Evolutionary conservation across 1,140 invertebrate genomes (phyloP), one percentile per base, ranked within the genome.

Genomic region (Microplitis demolitor): DNA sequence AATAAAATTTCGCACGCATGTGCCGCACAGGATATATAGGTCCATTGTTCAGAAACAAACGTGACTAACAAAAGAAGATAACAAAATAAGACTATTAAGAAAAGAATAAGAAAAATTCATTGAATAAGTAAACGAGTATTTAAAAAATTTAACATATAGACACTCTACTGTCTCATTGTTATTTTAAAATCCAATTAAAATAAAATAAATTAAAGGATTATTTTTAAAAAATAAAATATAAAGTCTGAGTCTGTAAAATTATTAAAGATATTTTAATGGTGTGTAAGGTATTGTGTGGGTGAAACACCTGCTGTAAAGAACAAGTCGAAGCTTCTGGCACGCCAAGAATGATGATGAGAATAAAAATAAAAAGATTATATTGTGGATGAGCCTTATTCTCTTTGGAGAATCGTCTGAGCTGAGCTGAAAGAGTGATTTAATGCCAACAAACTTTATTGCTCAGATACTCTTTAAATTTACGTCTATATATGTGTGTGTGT

Each of bases 1-100:
- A 84, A 84, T 84, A 83, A 79, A 78, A 84, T 84, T 84, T 84
- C 82, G 80, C 82, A 83, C 82, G 82, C 82, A 84, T 84, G 77
- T 84, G 82, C 80, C 80, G 76, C 81, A 82, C 76, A 45, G 11
- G 76, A 83, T 83, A 83, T 83, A 83, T 81, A 83, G 81, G 63
- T 69, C 77, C 81, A 82, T 83, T 83, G 82, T 83, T 80, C 78
- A 75, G 72, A 24, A 24, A 24, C 24, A 24, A 24, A 24, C 24
- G 24, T 24, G 24, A 24, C 68, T 69, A 58, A 58, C 74, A 71
- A 53, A 24, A 8, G 50, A 63, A n/a, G 11, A 16, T 4, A 2
- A 24, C n/a, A 14, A 24, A 45, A 14, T 53, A 33, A 31, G 9
- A 63, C 14, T 35, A 51, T 9, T 37, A 39, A 45, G 35, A 63